Conservation (phyloP, 1,140 invertebrate species). For the Meteorus sp. region DNA sequence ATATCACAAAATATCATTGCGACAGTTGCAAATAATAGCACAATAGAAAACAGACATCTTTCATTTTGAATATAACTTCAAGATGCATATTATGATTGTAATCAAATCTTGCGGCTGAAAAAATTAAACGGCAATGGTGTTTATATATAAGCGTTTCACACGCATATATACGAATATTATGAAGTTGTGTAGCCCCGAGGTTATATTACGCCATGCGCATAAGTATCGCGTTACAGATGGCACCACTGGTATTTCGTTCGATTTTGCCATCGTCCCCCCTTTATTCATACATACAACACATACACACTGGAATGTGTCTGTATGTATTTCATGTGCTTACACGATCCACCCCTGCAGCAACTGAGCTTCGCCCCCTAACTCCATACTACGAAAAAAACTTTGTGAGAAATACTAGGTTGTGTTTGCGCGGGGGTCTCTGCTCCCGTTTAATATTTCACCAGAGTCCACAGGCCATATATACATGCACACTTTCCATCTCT, state of each 20-base stretch:
- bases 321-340: too few species aligned
- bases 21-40: too few species aligned
- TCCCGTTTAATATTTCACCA: slow-evolving; percentile 59
- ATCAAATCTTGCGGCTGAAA: too few species aligned
- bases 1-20: not conserved
- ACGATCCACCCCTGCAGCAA: not conserved
- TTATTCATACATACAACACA: not conserved
- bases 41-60: too few species aligned
- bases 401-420: slow-evolving; percentile 21
- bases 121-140: too few species aligned
- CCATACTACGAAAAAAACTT: slow-evolving; percentile 11
- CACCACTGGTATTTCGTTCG: slow-evolving; percentile 1
- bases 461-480: slow-evolving; percentile 55
- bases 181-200: not conserved
- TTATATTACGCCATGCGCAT: slow-evolving; percentile 1
- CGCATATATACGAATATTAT: too few species aligned
- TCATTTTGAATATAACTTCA: too few species aligned
- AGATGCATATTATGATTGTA: too few species aligned
- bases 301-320: not conserved
- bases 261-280: slow-evolving; percentile 8
- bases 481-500: slow-evolving; percentile 38
- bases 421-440: slow-evolving; percentile 49
- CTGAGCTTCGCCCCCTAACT: not conserved
- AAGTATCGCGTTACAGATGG: slow-evolving; percentile 5
- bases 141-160: too few species aligned